Evolutionary conservation across 2,113 vertebrate genomes (phyloP), one percentile per base, ranked within the genome.

Genomic region (Rynchops niger): DNA sequence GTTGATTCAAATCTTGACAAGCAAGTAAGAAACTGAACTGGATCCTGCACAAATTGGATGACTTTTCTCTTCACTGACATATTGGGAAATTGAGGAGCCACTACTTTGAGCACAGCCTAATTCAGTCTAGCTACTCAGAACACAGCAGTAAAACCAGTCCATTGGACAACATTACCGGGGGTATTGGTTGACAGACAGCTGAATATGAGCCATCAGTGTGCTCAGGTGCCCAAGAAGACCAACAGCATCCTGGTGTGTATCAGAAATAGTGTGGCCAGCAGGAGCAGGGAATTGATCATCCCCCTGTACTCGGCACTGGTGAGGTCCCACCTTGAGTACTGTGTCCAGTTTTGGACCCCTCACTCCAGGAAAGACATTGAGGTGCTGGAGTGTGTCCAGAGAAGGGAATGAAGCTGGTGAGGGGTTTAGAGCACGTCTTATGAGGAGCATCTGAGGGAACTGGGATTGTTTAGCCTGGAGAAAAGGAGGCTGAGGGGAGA

Each of bases 231-330:
- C 61, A 80, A 43, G 38, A 53, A 29, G 30, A 8, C 14, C 22
- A 42, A 26, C 3, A 4, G 10, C 22, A 63, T 26, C 59, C 59
- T 27, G 29, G 17, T 10, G 5, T 42, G 4, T 65, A n/a, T 65
- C 18, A 42, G 30, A 6, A 80, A 27, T 8, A n/a, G 5, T 6
- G 25, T 17, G 23, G 49, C 32, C 49, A 43, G 77, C 18, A 66
- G 32, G 6, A 80, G 2, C 0, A 81, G 8, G 25, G 32, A 29
- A 13, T 11, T 3, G 32, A 29, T 22, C 2, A 3, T n/a, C 2
- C 42, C 18, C 25, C 55, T 29, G 25, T 30, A 45, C 25, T 43
- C 0, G 0, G 15, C 40, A 4, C 49, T 55, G 62, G 25, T 66
- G 38, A 66, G 25, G 49, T 25, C 1, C 4, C 25, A 66, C 14